phyloP scores from a whole-genome alignment of 1,140 invertebrate genomes.

The Microplitis demolitor region DNA sequence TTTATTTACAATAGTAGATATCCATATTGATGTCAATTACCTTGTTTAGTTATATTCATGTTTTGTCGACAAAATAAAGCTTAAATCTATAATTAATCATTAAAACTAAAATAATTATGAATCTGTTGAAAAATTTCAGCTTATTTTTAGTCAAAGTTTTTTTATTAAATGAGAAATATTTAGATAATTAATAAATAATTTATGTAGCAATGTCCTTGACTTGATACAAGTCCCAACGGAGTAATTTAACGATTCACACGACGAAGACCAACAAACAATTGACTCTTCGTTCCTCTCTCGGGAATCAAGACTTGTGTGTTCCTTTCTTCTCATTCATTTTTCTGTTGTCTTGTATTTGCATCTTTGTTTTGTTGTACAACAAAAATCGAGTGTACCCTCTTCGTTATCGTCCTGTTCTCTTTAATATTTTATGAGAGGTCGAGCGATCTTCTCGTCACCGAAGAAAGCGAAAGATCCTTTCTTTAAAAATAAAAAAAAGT shows the following conservation, averaged over 20 bases:
- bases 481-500: neutral
- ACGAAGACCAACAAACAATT: slow-evolving; percentile 12
- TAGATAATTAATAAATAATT: no score
- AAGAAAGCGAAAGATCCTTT: slow-evolving; percentile 5
- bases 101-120: no score
- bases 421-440: slow-evolving; percentile 24
- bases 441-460: slow-evolving; percentile 1
- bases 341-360: neutral
- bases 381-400: slow-evolving; percentile 1
- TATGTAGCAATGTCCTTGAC: slow-evolving; percentile 13
- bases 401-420: slow-evolving; percentile 17
- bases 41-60: no score
- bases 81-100: no score
- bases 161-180: neutral
- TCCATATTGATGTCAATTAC: neutral
- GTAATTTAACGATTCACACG: slow-evolving; percentile 17
- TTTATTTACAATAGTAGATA: neutral
- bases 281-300: neutral
- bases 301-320: neutral
- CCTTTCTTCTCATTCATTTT: neutral
- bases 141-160: neutral
- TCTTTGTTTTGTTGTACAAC: neutral
- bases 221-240: slow-evolving; percentile 12
- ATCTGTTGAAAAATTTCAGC: no score
- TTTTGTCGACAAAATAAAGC: no score